phyloP scores from a whole-genome alignment of 2,113 vertebrate species.

The Lagopus muta region DNA sequence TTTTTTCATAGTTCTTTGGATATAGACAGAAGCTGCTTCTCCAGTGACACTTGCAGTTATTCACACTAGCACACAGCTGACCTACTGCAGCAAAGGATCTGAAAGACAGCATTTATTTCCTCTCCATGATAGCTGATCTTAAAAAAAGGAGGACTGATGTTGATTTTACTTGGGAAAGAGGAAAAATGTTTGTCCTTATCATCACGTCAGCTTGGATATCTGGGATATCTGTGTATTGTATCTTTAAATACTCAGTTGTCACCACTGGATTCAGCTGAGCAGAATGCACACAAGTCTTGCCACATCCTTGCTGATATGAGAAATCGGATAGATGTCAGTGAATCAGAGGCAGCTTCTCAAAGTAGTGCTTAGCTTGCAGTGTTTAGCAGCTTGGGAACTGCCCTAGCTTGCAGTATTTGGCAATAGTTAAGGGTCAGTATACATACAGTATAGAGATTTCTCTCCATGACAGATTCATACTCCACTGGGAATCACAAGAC shows the following conservation, averaged over 20 bases:
- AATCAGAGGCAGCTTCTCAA: neutral
- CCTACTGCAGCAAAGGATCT: neutral
- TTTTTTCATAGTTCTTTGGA: neutral
- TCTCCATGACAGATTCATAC: neutral
- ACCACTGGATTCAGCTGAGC: neutral
- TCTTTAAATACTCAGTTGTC: neutral
- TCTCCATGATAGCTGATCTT: neutral
- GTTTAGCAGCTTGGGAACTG: neutral
- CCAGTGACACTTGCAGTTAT: neutral
- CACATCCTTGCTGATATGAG: neutral
- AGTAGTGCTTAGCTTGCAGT: neutral
- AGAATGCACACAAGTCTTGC: fast-evolving
- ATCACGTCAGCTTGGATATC: neutral
- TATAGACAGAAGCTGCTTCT: neutral
- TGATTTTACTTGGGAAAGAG: neutral
- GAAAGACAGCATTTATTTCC: neutral
- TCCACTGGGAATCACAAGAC: neutral
- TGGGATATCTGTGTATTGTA: neutral
- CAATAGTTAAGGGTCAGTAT: neutral
- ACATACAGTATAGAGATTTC: neutral
- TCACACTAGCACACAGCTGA: neutral
- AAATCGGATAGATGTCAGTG: neutral
- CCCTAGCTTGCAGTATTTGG: neutral
- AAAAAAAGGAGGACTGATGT: neutral
- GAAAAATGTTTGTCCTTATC: neutral